Evolutionary conservation across 2,797 vertebrate genomes (phyloP).

Genomic region (Coccyzus lansbergi): DNA sequence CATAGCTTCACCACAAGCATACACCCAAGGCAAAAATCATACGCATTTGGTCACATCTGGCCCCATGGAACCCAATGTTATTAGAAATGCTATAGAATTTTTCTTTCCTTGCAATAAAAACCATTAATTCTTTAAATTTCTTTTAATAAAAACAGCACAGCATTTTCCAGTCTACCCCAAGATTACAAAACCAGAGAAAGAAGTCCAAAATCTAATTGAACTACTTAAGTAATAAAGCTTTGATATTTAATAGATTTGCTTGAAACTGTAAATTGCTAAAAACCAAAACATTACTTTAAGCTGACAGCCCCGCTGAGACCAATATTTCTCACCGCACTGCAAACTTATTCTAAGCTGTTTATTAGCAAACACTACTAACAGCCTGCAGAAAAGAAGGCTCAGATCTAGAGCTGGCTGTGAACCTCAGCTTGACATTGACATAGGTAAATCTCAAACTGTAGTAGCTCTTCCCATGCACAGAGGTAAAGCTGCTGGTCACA

Average conservation of each 20-base stretch:
- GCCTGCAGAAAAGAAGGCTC: background rate
- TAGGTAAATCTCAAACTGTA: background rate
- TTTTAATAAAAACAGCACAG: background rate
- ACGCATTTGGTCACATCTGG: background rate
- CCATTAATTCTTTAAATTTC: background rate
- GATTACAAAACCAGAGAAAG: background rate
- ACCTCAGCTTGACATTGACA: background rate
- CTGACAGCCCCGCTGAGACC: background rate
- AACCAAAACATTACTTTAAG: background rate
- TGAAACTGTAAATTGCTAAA: background rate
- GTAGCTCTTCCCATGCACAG: background rate
- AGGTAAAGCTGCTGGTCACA: background rate
- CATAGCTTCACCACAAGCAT: background rate
- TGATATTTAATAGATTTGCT: constrained; percentile 22
- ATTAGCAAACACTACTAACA: background rate
- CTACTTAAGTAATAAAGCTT: background rate
- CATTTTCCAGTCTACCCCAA: background rate
- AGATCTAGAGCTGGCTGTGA: background rate
- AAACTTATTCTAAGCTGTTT: background rate
- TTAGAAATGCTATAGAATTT: background rate
- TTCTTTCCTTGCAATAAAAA: background rate
- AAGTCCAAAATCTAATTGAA: background rate
- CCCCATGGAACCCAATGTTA: background rate
- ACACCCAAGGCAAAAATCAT: background rate
- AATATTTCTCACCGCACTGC: background rate